Percentiles rank a stretch among this genome's conserved stretches.
Conservation (phyloP, 2,888 invertebrate species). For the Aromia moschata region DNA sequence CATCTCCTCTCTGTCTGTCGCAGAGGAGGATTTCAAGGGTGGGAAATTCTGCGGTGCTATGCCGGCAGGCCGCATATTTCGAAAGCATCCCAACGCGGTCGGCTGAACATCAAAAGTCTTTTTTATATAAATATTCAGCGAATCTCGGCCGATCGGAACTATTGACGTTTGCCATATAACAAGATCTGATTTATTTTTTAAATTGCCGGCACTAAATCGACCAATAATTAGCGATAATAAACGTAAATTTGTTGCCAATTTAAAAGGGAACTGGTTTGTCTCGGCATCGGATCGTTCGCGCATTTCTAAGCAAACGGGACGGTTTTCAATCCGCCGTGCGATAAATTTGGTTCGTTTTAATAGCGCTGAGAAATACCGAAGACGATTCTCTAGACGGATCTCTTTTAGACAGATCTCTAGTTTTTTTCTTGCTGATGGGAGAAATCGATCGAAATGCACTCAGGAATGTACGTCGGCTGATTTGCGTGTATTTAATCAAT, state of each 20-base stretch:
- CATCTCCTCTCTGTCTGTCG: conserved; percentile 9
- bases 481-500: too few relatives aligned
- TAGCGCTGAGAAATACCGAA: background rate
- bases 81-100: conserved; percentile 33
- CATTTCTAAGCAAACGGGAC: conserved; percentile 9
- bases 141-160: conserved; percentile 49
- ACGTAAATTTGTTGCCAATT: conserved; percentile 43
- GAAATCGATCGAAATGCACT: too few relatives aligned
- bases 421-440: too few relatives aligned
- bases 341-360: conserved; percentile 14
- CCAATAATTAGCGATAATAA: conserved; percentile 45
- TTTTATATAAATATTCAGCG: conserved; percentile 49
- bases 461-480: too few relatives aligned
- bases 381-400: background rate
- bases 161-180: conserved; percentile 51
- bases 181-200: conserved; percentile 49
- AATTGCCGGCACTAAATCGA: conserved; percentile 36
- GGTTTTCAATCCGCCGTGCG: conserved; percentile 5
- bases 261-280: conserved; percentile 38
- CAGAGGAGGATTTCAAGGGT: conserved; percentile 41
- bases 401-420: too few relatives aligned
- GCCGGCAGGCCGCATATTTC: conserved; percentile 43
- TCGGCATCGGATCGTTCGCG: background rate
- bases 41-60: conserved; percentile 43
- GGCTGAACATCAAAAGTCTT: conserved; percentile 48